Percentiles rank a stretch among this genome's conserved stretches.
Evolutionary conservation across 2,113 vertebrate species (phyloP).

Genomic region (Alaudala cheleensis): DNA sequence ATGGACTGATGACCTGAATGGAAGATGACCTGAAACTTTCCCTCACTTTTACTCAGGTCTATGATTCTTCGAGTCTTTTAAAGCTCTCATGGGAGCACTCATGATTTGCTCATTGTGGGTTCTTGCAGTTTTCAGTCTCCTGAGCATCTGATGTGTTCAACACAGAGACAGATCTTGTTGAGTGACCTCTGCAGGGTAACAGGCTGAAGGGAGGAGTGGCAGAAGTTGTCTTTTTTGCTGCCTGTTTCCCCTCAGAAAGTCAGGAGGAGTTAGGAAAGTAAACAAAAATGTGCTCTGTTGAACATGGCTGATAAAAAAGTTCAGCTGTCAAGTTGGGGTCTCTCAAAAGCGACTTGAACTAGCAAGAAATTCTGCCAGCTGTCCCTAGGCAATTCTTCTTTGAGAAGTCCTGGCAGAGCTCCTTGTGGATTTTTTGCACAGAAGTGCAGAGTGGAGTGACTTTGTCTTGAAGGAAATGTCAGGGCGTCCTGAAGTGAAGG

Average conservation of each 20-base stretch:
- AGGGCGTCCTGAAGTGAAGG: background rate
- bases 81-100: background rate
- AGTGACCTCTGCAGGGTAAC: background rate
- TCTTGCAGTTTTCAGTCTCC: background rate
- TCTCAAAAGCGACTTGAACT: background rate
- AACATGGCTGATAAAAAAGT: background rate
- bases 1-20: background rate
- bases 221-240: background rate
- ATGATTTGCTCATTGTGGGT: background rate
- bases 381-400: background rate
- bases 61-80: background rate
- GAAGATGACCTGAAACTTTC: background rate
- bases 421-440: background rate
- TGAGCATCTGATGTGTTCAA: background rate
- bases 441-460: background rate
- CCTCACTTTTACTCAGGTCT: background rate
- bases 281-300: background rate
- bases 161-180: background rate
- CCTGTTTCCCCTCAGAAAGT: background rate
- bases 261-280: background rate
- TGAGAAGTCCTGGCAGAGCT: background rate
- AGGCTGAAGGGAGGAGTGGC: background rate
- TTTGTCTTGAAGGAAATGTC: background rate
- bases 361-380: background rate
- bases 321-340: accelerated